phyloP scores from a whole-genome alignment of 2,113 vertebrate species.

The Gobius niger region DNA sequence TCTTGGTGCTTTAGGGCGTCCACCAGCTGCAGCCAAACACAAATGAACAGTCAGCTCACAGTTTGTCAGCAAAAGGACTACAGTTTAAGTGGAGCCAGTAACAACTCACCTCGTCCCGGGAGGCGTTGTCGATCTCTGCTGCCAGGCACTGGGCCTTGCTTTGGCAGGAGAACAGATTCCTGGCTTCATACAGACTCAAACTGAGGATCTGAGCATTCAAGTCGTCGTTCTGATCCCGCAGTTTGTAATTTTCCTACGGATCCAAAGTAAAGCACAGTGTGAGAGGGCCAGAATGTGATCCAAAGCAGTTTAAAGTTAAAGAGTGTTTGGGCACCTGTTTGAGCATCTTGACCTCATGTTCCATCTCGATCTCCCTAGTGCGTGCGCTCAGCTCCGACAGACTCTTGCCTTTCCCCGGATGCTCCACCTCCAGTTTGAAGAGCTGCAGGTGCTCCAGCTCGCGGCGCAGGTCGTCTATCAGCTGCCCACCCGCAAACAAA shows the following conservation, averaged over 20 bases:
- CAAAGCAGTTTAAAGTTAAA: neutral
- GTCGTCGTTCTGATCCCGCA: constrained; percentile 96
- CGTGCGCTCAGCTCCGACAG: constrained; percentile 85
- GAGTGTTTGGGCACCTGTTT: constrained; percentile 82
- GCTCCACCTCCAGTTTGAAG: constrained; percentile 91
- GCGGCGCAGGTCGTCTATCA: constrained; percentile 91
- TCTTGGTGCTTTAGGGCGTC: constrained; percentile 96
- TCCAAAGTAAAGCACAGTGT: neutral
- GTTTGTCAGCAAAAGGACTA: too few species aligned
- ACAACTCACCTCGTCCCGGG: constrained; percentile 88
- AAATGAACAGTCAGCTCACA: neutral
- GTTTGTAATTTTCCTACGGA: constrained; percentile 90
- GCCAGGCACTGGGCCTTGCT: constrained; percentile 97
- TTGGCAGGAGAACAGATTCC: constrained; percentile 91
- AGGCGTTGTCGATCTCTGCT: constrained; percentile 96
- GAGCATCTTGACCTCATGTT: constrained; percentile 90
- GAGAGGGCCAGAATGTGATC: neutral
- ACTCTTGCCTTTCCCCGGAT: constrained; percentile 79
- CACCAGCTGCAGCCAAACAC: constrained; percentile 80
- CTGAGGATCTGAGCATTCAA: constrained; percentile 96
- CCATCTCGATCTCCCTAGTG: constrained; percentile 91
- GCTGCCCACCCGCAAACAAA: constrained; percentile 65
- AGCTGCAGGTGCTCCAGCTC: constrained; percentile 94
- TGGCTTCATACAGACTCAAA: constrained; percentile 95
- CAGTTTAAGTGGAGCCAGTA: neutral